Evolutionary conservation across 2,888 invertebrate genomes (phyloP), one percentile per base, ranked within the genome.

Genomic region (Selenia dentaria): DNA sequence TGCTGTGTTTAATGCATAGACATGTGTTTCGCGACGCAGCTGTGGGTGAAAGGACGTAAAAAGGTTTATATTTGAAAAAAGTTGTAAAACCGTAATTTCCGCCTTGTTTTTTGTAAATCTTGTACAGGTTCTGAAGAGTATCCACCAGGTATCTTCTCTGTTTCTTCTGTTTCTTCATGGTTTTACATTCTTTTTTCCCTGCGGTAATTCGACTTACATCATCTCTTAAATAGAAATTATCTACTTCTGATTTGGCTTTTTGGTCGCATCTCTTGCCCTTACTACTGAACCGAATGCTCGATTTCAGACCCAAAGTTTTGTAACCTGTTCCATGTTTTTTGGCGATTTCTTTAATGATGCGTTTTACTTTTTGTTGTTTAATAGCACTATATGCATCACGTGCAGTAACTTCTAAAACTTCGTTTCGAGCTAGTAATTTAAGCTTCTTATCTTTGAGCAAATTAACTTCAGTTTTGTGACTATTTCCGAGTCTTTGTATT

Each of bases 391-490:
- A 44, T 12, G 31, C 26, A 10, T 18, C 12, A 20, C 26, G 24
- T 32, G 18, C 10, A 12, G 42, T 25, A 24, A 24, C 14, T 29
- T 43, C 35, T 31, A 36, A 14, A 12, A 43, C 35, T 36, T 43
- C 42, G 22, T 36, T 18, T 29, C 42, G 13, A 18, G 36, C 36
- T 36, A 14, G 13, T 31, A 36, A 22, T 24, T 43, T 43, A 18
- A 24, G 22, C 11, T 22, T 36, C 10, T 34, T 22, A 16, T 29
- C 24, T 31, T 35, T 28, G 11, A 36, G 36, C 20, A 24, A 12
- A 22, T 35, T 29, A 35, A 29, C 11, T 43, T 36, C 18, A 29
- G n/a, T 31, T 31, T 31, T 36, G 9, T 31, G 31, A 8, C 16
- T 29, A 9, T 22, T 43, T 43, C 29, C 16, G 8, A 29, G 20